Conservation (phyloP, 2,113 vertebrate species). For the Paratilapia polleni region DNA sequence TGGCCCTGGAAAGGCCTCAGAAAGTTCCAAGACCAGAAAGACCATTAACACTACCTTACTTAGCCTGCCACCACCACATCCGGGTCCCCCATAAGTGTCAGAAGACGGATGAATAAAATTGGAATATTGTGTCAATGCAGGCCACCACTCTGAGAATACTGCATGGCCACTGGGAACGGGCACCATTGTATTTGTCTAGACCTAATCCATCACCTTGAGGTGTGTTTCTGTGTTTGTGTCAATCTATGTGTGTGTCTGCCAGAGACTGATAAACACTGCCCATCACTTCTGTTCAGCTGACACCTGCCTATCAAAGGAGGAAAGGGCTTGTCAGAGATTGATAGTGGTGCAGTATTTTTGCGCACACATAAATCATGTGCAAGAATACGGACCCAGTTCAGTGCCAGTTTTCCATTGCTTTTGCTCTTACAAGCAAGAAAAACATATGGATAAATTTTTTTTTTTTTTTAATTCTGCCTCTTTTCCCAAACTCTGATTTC, state of each 20-base stretch:
- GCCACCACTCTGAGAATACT: conserved; percentile 18
- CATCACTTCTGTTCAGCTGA: conserved; percentile 63
- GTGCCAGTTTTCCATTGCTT: background rate
- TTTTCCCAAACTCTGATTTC: conserved; percentile 6
- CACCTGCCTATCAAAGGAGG: conserved; percentile 65
- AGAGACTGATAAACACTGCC: conserved; percentile 69
- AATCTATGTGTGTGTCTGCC: conserved; percentile 48
- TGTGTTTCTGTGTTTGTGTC: conserved; percentile 48
- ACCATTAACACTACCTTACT: background rate
- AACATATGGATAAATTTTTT: background rate
- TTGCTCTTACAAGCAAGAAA: background rate
- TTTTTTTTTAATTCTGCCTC: background rate
- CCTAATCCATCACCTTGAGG: conserved; percentile 67
- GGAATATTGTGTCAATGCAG: conserved; percentile 9
- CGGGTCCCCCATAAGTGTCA: background rate
- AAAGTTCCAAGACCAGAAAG: background rate
- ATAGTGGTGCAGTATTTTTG: conserved; percentile 39
- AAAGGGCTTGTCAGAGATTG: conserved; percentile 57
- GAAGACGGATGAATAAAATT: background rate
- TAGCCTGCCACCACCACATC: background rate
- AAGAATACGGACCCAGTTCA: conserved; percentile 20
- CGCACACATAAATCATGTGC: conserved; percentile 60
- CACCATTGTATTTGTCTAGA: conserved; percentile 43
- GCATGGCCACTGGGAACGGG: conserved; percentile 20
- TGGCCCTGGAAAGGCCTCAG: background rate